Evolutionary conservation across 1,140 invertebrate genomes (phyloP).

Genomic region (Hylaeus volcanicus): DNA sequence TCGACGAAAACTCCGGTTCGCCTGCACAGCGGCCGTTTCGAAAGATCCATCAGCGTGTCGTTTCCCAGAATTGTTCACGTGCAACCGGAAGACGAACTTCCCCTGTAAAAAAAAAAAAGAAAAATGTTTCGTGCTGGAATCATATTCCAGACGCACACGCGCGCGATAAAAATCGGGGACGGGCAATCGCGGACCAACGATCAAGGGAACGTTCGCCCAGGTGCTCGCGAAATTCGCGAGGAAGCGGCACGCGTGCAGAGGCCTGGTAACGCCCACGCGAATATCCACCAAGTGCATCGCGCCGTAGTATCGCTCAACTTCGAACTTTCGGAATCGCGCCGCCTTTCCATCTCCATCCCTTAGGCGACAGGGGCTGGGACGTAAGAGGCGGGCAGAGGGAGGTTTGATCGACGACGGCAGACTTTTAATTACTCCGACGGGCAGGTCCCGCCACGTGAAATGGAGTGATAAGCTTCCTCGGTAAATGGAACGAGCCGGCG

Average conservation of each 20-base stretch:
- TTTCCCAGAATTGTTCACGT: slow-evolving; percentile 23
- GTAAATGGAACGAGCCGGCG: slow-evolving; percentile 50
- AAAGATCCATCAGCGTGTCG: background rate
- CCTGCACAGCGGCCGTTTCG: background rate
- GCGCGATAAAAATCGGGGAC: slow-evolving; percentile 14
- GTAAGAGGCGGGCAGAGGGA: background rate
- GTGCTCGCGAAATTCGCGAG: too few relatives aligned
- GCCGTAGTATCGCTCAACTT: slow-evolving; percentile 25
- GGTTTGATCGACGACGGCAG: slow-evolving; percentile 60
- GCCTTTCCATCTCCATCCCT: slow-evolving; percentile 35
- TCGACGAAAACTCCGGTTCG: too few relatives aligned
- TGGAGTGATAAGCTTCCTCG: slow-evolving; percentile 59
- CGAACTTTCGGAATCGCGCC: slow-evolving; percentile 38
- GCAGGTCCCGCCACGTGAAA: slow-evolving; percentile 57
- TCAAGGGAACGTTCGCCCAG: background rate
- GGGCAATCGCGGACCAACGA: background rate
- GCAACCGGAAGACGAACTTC: slow-evolving; percentile 21
- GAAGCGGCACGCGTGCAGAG: background rate
- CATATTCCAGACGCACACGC: slow-evolving; percentile 5
- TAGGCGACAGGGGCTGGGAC: slow-evolving; percentile 43
- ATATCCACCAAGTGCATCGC: background rate
- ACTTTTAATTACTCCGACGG: slow-evolving; percentile 64
- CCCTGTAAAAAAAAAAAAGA: background rate
- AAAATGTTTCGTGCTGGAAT: background rate
- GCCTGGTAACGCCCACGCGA: slow-evolving; percentile 1